A percentile compares a stretch with the other conserved stretches of the same genome.
phyloP scores from a whole-genome alignment of 2,113 vertebrate species.

The Isurus oxyrinchus region DNA sequence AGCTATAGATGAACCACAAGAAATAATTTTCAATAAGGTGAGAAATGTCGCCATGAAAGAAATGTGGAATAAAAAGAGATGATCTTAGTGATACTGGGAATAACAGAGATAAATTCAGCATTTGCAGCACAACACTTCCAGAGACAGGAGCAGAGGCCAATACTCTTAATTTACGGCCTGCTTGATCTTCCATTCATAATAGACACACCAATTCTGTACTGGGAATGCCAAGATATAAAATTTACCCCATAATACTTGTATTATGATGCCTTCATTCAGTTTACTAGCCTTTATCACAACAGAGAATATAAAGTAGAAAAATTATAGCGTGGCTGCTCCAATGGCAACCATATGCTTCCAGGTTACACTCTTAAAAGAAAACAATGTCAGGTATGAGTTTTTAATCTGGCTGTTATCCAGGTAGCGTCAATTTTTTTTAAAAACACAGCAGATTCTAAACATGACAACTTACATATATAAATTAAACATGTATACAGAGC shows the following conservation, averaged over 20 bases:
- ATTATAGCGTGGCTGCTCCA: not conserved
- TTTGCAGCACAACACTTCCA: not conserved
- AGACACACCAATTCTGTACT: not conserved
- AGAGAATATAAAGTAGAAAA: not conserved
- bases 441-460: not conserved
- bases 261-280: not conserved
- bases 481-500: not conserved
- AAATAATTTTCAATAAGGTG: not conserved
- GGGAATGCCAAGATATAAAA: not conserved
- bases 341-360: not conserved
- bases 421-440: not conserved
- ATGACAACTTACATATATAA: not conserved
- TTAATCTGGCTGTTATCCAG: not conserved
- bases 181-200: conserved; percentile 29
- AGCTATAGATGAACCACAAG: not conserved
- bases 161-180: not conserved
- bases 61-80: not conserved
- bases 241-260: not conserved
- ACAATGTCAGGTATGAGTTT: not conserved
- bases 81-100: not conserved
- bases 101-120: not conserved
- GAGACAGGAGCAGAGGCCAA: not conserved
- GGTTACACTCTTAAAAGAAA: not conserved
- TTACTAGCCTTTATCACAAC: not conserved
- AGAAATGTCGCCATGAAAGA: not conserved